phyloP scores from a whole-genome alignment of 2,113 vertebrate species.

The Spea bombifrons region DNA sequence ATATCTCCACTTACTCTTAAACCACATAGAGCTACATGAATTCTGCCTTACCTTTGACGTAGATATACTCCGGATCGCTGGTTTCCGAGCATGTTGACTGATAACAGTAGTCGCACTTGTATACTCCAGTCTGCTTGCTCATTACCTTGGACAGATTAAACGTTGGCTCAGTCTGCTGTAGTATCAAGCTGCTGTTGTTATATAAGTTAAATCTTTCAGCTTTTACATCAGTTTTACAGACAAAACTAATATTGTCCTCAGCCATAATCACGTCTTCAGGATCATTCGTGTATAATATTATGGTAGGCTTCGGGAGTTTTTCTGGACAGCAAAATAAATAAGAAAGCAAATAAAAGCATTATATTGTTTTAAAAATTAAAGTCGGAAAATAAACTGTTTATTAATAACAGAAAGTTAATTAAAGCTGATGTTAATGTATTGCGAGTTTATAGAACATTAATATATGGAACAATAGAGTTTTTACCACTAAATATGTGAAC shows the following conservation, averaged over 20 bases:
- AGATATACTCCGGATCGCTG: background rate
- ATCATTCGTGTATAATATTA: background rate
- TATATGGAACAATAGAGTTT: no score
- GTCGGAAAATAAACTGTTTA: no score
- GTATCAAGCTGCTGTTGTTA: background rate
- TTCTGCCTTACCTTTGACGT: background rate
- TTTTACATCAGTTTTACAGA: background rate
- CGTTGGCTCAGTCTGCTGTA: background rate
- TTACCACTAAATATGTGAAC: no score
- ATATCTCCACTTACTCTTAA: no score
- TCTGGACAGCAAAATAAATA: background rate
- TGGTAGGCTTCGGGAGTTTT: background rate
- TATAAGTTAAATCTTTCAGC: background rate
- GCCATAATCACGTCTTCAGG: background rate
- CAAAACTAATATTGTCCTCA: background rate
- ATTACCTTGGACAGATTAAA: background rate
- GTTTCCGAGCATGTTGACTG: background rate
- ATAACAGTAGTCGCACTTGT: background rate
- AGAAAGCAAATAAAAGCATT: background rate
- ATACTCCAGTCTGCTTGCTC: background rate
- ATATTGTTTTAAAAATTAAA: no score
- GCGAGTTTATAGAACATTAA: no score
- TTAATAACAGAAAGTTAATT: no score
- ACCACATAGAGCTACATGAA: background rate
- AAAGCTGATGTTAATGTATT: no score